These are phyloP conservation scores for Pocillopora meandrina DNA, from an alignment of 92 coral and sea anemone genomes.

Conservation along the genomic window DNA sequence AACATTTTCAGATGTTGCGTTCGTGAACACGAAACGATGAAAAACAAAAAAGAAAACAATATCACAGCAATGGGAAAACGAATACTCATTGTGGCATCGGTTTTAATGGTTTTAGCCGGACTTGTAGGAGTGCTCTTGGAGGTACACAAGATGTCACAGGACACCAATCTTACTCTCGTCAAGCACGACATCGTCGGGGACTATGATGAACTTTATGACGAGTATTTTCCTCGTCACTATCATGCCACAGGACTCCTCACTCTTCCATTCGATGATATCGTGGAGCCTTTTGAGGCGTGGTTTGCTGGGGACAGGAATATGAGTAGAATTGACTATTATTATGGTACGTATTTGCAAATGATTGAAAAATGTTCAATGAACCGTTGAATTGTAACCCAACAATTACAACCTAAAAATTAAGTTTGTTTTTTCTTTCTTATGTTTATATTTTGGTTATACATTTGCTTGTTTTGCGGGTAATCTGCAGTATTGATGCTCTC, in stretches of 20 bases:
- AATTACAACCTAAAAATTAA: background rate
- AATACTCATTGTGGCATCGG: background rate
- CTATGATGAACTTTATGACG: slow-evolving; percentile 62
- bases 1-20: background rate
- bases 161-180: slow-evolving; percentile 5
- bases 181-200: slow-evolving; percentile 69
- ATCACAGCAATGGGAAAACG: slow-evolving; percentile 4
- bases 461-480: too few species aligned
- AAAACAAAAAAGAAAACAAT: background rate
- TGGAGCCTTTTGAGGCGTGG: slow-evolving; percentile 98
- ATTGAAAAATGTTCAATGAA: slow-evolving; percentile 6
- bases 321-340: slow-evolving; percentile 96
- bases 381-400: background rate
- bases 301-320: slow-evolving; percentile 89
- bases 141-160: slow-evolving; percentile 17
- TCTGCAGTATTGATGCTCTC: too few species aligned
- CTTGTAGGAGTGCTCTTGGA: slow-evolving; percentile 16
- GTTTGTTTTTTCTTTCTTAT: too few species aligned
- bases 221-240: slow-evolving; percentile 77
- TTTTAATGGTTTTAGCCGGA: background rate
- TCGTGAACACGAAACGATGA: background rate
- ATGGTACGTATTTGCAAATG: slow-evolving; percentile 66
- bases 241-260: slow-evolving; percentile 89
- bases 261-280: slow-evolving; percentile 89
- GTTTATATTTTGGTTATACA: too few species aligned